Percentiles rank a stretch among this genome's conserved stretches.
phyloP scores from a whole-genome alignment of 1,140 invertebrate species.

The Macrosteles quadrilineatus region DNA sequence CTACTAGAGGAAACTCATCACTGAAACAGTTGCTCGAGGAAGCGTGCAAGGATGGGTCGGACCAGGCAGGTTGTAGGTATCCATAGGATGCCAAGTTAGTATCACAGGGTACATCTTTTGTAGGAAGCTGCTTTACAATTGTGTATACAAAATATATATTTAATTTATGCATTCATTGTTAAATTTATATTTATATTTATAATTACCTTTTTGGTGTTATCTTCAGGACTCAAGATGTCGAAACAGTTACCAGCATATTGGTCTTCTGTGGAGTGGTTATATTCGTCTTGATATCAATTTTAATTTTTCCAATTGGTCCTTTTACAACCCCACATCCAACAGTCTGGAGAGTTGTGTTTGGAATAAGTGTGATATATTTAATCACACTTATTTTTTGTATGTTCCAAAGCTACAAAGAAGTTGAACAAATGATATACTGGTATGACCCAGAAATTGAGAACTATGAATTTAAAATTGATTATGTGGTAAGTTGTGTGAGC shows the following conservation, averaged over 20 bases:
- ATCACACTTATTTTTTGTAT: constrained; percentile 82
- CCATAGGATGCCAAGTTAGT: too few relatives aligned
- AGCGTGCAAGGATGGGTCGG: too few relatives aligned
- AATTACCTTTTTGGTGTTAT: too few relatives aligned
- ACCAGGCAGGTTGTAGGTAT: too few relatives aligned
- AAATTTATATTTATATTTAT: too few relatives aligned
- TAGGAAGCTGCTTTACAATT: too few relatives aligned
- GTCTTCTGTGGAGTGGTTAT: constrained; percentile 91
- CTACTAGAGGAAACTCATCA: too few relatives aligned
- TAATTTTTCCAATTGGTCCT: constrained; percentile 98
- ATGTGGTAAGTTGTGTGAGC: constrained; percentile 60
- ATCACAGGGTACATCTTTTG: too few relatives aligned
- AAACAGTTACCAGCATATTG: constrained; percentile 89
- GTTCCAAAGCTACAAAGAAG: constrained; percentile 93
- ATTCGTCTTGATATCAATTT: constrained; percentile 92
- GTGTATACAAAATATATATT: too few relatives aligned
- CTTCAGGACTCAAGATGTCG: too few relatives aligned
- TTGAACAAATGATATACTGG: constrained; percentile 89
- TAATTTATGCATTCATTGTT: too few relatives aligned
- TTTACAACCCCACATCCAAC: constrained; percentile 92
- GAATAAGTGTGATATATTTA: constrained; percentile 91
- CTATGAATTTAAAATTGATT: constrained; percentile 80
- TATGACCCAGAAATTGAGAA: constrained; percentile 81
- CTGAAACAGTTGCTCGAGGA: too few relatives aligned
- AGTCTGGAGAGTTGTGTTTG: constrained; percentile 85